These are phyloP conservation scores for Dinomys branickii DNA, from an alignment of 2,113 vertebrate species.

Conservation along the genomic window DNA sequence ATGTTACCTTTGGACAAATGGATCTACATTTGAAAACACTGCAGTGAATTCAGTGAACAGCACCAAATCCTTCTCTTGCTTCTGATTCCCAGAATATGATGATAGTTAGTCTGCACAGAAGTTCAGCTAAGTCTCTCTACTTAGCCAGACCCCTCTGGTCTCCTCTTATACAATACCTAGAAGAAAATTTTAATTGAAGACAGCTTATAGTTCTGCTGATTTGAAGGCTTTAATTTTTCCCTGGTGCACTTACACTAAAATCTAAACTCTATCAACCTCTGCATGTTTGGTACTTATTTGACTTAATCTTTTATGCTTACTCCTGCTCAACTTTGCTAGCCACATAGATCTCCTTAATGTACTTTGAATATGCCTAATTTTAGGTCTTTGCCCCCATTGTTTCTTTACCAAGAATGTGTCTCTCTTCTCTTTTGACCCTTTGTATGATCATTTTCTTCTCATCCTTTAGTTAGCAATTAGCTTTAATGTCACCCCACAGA, in stretches of 20 bases:
- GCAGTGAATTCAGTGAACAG: neutral
- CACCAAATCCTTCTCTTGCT: neutral
- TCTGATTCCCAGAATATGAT: neutral
- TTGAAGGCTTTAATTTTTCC: neutral
- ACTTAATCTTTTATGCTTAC: neutral
- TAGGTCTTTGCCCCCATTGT: neutral
- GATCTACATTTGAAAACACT: neutral
- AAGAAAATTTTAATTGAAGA: neutral
- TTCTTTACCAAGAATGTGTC: neutral
- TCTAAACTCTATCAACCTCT: neutral
- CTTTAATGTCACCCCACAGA: neutral
- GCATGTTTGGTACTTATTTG: neutral
- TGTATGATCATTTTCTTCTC: neutral
- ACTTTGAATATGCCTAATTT: neutral
- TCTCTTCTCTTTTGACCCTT: neutral
- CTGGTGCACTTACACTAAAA: neutral
- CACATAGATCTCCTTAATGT: neutral
- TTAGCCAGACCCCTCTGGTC: neutral
- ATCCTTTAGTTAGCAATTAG: neutral
- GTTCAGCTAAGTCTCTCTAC: neutral
- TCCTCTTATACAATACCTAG: neutral
- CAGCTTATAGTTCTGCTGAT: neutral
- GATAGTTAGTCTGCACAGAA: neutral
- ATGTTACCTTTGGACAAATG: constrained; percentile 4
- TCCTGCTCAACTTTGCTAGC: neutral